A percentile compares a stretch with the other conserved stretches of the same genome.
Conservation (phyloP, 1,140 invertebrate genomes). For the Melitaea cinxia region DNA sequence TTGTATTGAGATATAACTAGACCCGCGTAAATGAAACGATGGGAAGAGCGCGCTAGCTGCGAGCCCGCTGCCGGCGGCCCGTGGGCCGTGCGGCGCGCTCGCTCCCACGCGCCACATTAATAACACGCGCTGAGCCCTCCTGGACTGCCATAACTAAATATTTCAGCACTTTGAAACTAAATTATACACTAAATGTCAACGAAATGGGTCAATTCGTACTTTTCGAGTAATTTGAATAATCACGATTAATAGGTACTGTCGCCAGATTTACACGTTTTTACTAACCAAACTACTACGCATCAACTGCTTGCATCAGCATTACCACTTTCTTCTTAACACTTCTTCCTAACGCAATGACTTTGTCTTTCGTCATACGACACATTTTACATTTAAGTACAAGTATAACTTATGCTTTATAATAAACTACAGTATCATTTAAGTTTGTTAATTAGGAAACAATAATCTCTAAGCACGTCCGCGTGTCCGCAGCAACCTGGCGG, state of each 20-base stretch:
- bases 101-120: background rate
- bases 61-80: background rate
- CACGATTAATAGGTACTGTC: conserved; percentile 4
- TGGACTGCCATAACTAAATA: conserved; percentile 16
- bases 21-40: too few species aligned
- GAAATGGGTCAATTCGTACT: conserved; percentile 21
- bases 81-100: conserved; percentile 12
- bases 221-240: conserved; percentile 8
- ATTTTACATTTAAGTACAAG: too few species aligned
- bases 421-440: too few species aligned
- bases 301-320: too few species aligned
- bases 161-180: conserved; percentile 13
- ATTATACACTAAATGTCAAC: conserved; percentile 9
- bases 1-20: too few species aligned
- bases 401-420: too few species aligned
- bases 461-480: background rate
- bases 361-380: too few species aligned
- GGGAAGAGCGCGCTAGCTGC: background rate
- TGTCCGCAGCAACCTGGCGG: conserved; percentile 58
- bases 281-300: too few species aligned
- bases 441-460: too few species aligned
- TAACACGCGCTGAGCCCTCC: background rate
- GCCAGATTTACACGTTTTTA: background rate
- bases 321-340: too few species aligned
- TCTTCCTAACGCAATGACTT: background rate